Conservation (phyloP, 2,113 vertebrate genomes). For the Oenanthe melanoleuca region DNA sequence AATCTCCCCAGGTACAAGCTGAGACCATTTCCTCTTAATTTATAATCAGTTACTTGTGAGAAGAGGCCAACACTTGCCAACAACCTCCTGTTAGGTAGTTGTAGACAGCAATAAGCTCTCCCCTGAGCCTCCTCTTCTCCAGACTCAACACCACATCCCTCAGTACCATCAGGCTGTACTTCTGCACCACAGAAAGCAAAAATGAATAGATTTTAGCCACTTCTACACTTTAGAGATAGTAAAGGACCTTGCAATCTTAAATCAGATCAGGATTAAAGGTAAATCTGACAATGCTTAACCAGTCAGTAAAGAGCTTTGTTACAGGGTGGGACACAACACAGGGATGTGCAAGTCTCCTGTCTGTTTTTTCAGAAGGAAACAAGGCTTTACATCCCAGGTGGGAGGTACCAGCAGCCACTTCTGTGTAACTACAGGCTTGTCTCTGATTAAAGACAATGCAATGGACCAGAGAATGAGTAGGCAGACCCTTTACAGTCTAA, state of each 20-base stretch:
- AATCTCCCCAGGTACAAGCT: not conserved
- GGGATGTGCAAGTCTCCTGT: not conserved
- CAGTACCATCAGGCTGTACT: not conserved
- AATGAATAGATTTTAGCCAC: not conserved
- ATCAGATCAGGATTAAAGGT: not conserved
- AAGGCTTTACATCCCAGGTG: fast-evolving
- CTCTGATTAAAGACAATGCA: not conserved
- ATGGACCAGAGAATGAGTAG: not conserved
- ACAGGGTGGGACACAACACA: fast-evolving
- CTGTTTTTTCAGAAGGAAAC: not conserved
- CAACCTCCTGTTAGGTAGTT: not conserved
- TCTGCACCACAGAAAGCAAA: not conserved
- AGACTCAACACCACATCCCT: not conserved
- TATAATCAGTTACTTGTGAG: not conserved
- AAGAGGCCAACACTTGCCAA: not conserved
- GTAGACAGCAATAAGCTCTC: not conserved
- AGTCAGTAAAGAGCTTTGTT: not conserved
- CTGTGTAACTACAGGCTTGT: not conserved
- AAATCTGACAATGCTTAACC: not conserved
- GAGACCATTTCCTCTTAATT: not conserved
- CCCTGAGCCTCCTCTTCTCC: not conserved
- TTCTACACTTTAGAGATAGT: not conserved
- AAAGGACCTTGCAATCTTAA: not conserved
- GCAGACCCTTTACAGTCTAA: not conserved
- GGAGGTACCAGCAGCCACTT: not conserved